These are phyloP conservation scores for Epinotia bilunana DNA, from an alignment of 2,888 invertebrate genomes.

Conservation along the genomic window DNA sequence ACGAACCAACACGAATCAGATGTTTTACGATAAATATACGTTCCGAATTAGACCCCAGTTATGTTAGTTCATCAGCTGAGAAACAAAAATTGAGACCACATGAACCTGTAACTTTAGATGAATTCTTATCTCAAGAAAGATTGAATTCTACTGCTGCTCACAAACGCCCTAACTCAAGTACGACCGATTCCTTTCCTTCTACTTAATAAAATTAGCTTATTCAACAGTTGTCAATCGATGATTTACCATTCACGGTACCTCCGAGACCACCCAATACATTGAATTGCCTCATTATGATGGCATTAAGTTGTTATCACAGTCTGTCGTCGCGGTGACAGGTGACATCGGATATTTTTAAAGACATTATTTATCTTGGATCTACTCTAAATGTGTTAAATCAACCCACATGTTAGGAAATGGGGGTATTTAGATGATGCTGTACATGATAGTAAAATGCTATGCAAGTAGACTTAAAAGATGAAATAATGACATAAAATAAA, in stretches of 20 bases:
- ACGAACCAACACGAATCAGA: not conserved
- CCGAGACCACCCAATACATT: constrained; percentile 60
- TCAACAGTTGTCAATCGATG: constrained; percentile 42
- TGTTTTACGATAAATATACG: not conserved
- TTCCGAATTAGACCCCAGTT: not conserved
- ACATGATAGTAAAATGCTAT: not conserved
- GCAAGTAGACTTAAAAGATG: not conserved
- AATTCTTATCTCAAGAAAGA: constrained; percentile 2
- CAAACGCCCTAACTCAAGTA: not conserved
- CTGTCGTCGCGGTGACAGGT: constrained; percentile 57
- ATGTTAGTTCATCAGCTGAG: not conserved
- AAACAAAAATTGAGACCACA: not conserved
- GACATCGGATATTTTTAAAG: constrained; percentile 49
- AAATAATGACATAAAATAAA: no score
- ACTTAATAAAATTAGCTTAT: constrained; percentile 39
- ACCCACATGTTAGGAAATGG: constrained; percentile 18
- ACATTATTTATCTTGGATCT: constrained; percentile 38
- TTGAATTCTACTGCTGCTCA: constrained; percentile 5
- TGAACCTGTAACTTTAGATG: not conserved
- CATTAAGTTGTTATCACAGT: constrained; percentile 60
- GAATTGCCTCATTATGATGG: constrained; percentile 61
- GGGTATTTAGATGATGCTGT: not conserved
- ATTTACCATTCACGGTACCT: constrained; percentile 25
- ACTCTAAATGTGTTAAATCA: constrained; percentile 40
- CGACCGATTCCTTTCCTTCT: constrained; percentile 8